Conservation (phyloP, 2,797 vertebrate species). For the Luscinia luscinia region DNA sequence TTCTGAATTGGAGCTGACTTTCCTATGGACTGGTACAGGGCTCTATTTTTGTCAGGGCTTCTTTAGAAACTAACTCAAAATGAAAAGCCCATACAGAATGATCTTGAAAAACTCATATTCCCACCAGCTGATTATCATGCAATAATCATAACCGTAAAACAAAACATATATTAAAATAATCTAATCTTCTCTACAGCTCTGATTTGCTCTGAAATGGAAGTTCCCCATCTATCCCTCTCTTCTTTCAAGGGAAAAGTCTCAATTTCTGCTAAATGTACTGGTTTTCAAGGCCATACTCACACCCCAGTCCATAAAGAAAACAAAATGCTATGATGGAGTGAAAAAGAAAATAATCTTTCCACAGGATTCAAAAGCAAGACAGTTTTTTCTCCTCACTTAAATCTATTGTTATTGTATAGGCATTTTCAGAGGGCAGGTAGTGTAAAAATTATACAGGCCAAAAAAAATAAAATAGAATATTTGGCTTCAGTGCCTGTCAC, state of each 20-base stretch:
- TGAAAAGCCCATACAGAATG: background rate
- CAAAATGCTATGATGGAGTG: background rate
- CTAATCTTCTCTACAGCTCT: background rate
- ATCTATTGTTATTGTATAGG: constrained; percentile 11
- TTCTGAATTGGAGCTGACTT: background rate
- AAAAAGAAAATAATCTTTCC: constrained; percentile 15
- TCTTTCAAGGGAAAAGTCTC: background rate
- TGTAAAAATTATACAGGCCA: background rate
- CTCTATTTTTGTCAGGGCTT: background rate
- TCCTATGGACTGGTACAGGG: background rate
- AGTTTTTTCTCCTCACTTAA: constrained; percentile 23
- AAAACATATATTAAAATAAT: background rate
- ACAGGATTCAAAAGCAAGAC: constrained; percentile 25
- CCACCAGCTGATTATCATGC: background rate
- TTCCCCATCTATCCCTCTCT: background rate
- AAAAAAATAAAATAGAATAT: background rate
- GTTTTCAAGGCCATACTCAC: background rate
- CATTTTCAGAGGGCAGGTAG: background rate
- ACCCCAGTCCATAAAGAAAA: background rate
- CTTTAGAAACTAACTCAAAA: background rate
- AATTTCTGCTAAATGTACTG: background rate
- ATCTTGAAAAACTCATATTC: background rate
- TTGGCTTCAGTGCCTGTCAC: background rate
- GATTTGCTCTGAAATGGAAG: background rate
- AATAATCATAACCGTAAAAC: background rate